A percentile compares a stretch with the other conserved stretches of the same genome.
Conservation (phyloP, 2,888 invertebrate genomes). For the Diarsia mendica region DNA sequence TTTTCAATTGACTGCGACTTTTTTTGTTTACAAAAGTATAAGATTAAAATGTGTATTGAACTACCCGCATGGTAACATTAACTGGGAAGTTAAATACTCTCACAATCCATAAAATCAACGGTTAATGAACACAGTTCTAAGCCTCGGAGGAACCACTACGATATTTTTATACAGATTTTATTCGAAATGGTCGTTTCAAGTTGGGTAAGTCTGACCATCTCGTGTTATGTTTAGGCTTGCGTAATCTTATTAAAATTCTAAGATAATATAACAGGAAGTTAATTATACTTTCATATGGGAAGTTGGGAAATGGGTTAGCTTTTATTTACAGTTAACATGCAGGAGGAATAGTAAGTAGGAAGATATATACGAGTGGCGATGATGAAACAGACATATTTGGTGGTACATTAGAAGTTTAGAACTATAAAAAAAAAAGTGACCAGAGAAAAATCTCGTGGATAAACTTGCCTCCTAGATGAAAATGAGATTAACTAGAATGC, state of each 20-base stretch:
- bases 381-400: background rate
- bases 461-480: background rate
- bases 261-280: slow-evolving; percentile 35
- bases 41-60: slow-evolving; percentile 64
- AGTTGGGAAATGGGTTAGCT: slow-evolving; percentile 32
- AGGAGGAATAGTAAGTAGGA: background rate
- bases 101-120: slow-evolving; percentile 49
- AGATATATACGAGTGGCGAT: background rate
- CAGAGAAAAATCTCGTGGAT: background rate
- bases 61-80: slow-evolving; percentile 62
- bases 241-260: slow-evolving; percentile 48
- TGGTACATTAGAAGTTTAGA: background rate
- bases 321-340: slow-evolving; percentile 2
- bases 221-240: background rate
- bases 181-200: slow-evolving; percentile 17
- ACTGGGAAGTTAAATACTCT: slow-evolving; percentile 51
- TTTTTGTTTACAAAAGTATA: slow-evolving; percentile 64
- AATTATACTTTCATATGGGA: slow-evolving; percentile 31
- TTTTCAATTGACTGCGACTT: slow-evolving; percentile 61
- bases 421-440: background rate
- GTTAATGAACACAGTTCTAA: slow-evolving; percentile 39
- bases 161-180: slow-evolving; percentile 27
- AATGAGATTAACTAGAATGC: background rate
- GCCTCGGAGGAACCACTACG: background rate
- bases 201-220: slow-evolving; percentile 30